These are phyloP conservation scores for Coptodon bakossiorum DNA, from an alignment of 2,113 vertebrate species.

Conservation along the genomic window DNA sequence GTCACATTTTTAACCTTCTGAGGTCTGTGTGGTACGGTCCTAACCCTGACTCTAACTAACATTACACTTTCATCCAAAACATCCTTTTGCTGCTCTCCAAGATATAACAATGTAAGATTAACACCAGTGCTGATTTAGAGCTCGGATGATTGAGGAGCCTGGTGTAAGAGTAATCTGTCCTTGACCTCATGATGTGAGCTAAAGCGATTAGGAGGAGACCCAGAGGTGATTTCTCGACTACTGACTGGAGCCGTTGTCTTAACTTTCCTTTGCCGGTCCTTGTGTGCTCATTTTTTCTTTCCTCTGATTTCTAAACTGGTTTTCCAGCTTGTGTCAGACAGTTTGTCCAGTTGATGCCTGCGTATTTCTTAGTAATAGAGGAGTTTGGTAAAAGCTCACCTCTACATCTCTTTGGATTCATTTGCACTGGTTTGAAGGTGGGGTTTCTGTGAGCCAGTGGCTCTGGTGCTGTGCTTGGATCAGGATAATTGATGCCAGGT, in stretches of 20 bases:
- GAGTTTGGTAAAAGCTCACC: background rate
- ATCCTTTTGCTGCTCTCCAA: fast-evolving
- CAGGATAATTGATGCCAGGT: background rate
- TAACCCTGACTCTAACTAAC: background rate
- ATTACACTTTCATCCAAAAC: background rate
- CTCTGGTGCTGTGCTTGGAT: background rate
- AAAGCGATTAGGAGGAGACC: background rate
- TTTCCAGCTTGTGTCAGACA: background rate
- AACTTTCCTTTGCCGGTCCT: fast-evolving
- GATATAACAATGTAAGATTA: background rate
- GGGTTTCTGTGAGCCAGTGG: fast-evolving
- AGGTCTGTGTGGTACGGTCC: fast-evolving
- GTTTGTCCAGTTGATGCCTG: background rate
- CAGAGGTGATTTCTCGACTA: background rate
- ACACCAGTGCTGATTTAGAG: background rate
- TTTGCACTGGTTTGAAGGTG: background rate
- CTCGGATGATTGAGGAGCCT: background rate
- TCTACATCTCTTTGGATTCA: background rate
- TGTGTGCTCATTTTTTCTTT: background rate
- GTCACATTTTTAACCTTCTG: background rate
- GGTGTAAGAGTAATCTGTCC: background rate
- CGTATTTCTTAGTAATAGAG: background rate
- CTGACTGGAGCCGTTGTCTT: background rate
- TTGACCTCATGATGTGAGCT: background rate
- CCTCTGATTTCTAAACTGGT: background rate